Evolutionary conservation across 2,113 vertebrate genomes (phyloP).

Genomic region (Daubentonia madagascariensis): DNA sequence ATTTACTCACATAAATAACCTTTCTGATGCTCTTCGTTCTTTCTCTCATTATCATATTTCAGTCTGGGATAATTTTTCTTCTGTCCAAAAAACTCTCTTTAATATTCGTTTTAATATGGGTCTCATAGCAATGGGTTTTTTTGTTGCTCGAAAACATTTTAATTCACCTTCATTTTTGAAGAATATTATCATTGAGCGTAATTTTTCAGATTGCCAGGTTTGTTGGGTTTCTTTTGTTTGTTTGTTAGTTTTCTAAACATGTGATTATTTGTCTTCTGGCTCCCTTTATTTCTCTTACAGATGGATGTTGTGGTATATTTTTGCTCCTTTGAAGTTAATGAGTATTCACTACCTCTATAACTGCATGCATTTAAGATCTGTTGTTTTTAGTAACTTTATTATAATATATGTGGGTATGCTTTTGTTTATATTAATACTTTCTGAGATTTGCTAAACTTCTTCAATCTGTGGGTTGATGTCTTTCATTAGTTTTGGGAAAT

Average conservation of each 20-base stretch:
- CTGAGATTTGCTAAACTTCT: neutral
- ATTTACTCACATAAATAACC: neutral
- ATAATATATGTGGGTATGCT: neutral
- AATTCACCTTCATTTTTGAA: neutral
- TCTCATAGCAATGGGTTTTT: neutral
- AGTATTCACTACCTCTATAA: neutral
- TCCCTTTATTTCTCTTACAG: neutral
- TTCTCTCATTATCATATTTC: neutral
- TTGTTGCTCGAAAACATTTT: neutral
- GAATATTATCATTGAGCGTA: neutral
- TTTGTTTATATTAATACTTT: neutral
- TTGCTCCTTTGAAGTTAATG: neutral
- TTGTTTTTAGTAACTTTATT: neutral
- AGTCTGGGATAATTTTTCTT: neutral
- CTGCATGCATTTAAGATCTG: neutral
- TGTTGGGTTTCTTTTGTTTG: neutral
- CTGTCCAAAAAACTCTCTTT: neutral
- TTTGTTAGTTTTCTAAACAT: neutral
- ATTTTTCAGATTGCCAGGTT: neutral
- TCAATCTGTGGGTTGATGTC: neutral
- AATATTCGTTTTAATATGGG: neutral
- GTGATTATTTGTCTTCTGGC: neutral
- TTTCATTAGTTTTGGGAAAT: neutral
- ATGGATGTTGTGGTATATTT: neutral
- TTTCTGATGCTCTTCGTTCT: neutral